These are phyloP conservation scores for Leucoraja erinaceus DNA, from an alignment of 2,113 vertebrate species.

Conservation along the genomic window DNA sequence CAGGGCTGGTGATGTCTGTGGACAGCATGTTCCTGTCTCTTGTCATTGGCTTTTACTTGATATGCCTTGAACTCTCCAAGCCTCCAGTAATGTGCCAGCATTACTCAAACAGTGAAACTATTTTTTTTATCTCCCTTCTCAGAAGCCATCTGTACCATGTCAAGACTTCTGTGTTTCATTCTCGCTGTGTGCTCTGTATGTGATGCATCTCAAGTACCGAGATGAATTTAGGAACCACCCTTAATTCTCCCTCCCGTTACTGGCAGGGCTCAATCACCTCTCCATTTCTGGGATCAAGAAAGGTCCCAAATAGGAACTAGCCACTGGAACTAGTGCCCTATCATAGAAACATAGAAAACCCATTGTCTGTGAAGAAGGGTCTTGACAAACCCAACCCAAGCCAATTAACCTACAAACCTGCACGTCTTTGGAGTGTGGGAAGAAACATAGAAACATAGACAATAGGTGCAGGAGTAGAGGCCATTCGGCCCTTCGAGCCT, in stretches of 20 bases:
- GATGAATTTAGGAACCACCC: background rate
- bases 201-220: background rate
- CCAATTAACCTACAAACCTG: no score
- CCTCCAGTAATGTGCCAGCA: constrained; percentile 1
- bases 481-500: no score
- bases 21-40: background rate
- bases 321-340: no score
- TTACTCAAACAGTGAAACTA: background rate
- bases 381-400: no score
- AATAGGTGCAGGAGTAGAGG: no score
- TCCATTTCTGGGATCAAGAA: background rate
- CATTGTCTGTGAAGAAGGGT: no score
- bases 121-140: background rate
- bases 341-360: no score
- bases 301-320: background rate
- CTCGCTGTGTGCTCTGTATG: background rate
- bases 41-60: constrained; percentile 7
- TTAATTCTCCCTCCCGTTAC: background rate
- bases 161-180: background rate
- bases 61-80: constrained; percentile 7
- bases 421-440: no score
- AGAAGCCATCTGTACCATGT: background rate
- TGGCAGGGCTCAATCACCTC: background rate
- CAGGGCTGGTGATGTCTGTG: background rate
- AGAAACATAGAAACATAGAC: no score